Percentiles rank a stretch among this genome's conserved stretches.
Evolutionary conservation across 2,113 vertebrate species (phyloP).

Genomic region (Macheiramphus alcinus): DNA sequence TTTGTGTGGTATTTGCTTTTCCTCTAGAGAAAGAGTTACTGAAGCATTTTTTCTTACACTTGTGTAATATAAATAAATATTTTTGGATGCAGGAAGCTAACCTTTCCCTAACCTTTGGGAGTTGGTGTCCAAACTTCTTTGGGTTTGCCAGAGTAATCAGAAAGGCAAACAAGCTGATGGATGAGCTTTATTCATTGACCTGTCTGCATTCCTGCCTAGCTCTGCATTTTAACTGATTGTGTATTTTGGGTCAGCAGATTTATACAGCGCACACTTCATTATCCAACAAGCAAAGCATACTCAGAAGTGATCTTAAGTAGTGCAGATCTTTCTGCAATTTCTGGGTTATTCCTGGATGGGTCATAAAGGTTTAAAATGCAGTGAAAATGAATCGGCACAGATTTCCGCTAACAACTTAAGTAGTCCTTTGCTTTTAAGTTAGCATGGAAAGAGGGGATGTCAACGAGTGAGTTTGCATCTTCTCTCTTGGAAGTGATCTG

Average conservation of each 20-base stretch:
- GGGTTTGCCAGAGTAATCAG: neutral
- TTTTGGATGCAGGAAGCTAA: neutral
- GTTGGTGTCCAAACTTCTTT: neutral
- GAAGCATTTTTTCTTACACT: neutral
- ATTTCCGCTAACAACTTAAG: neutral
- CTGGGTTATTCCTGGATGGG: neutral
- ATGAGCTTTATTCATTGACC: conserved; percentile 18
- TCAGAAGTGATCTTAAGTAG: neutral
- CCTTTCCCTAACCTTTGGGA: neutral
- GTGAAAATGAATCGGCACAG: neutral
- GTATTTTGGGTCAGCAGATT: conserved; percentile 24
- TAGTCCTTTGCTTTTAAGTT: neutral
- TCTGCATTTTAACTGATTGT: neutral
- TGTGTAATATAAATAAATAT: neutral
- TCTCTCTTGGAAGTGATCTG: neutral
- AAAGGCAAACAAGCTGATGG: conserved; percentile 25
- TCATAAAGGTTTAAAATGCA: neutral
- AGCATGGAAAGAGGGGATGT: neutral
- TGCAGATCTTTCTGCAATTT: neutral
- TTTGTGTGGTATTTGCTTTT: neutral
- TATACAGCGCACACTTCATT: conserved; percentile 33
- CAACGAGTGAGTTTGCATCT: neutral
- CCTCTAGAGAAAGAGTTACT: neutral
- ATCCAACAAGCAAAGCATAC: neutral
- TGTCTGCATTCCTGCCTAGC: conserved; percentile 19